Evolutionary conservation across 2,113 vertebrate genomes (phyloP).

Genomic region (Phalacrocorax pelagicus): DNA sequence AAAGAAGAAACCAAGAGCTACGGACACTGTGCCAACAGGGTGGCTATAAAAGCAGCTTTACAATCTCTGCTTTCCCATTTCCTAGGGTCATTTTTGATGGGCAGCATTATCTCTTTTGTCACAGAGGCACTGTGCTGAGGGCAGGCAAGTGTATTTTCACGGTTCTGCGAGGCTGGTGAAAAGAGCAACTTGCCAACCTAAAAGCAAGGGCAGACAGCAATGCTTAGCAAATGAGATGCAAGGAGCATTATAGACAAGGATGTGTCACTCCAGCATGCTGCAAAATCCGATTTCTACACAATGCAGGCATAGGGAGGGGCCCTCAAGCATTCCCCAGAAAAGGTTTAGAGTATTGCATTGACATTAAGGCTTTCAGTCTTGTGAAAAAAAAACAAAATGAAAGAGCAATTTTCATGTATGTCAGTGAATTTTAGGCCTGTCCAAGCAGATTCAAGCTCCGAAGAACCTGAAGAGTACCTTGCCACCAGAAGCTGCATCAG

Average conservation of each 20-base stretch:
- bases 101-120: conserved; percentile 41
- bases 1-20: not conserved
- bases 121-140: not conserved
- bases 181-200: conserved; percentile 15
- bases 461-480: not conserved
- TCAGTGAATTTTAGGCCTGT: not conserved
- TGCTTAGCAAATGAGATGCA: not conserved
- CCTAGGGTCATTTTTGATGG: conserved; percentile 48
- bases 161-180: conserved; percentile 13
- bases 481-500: not conserved
- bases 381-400: not conserved
- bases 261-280: not conserved
- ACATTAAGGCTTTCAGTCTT: not conserved
- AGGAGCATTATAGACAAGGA: not conserved
- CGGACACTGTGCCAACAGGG: not conserved
- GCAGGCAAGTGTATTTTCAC: conserved; percentile 29
- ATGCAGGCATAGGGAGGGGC: not conserved
- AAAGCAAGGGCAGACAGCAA: conserved; percentile 31
- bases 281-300: not conserved
- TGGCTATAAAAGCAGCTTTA: conserved; percentile 45
- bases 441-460: not conserved
- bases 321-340: not conserved
- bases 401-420: not conserved
- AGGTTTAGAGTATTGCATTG: not conserved
- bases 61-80: conserved; percentile 35